Evolutionary conservation across 2,888 invertebrate species (phyloP).

Genomic region (Agrotis clavis): DNA sequence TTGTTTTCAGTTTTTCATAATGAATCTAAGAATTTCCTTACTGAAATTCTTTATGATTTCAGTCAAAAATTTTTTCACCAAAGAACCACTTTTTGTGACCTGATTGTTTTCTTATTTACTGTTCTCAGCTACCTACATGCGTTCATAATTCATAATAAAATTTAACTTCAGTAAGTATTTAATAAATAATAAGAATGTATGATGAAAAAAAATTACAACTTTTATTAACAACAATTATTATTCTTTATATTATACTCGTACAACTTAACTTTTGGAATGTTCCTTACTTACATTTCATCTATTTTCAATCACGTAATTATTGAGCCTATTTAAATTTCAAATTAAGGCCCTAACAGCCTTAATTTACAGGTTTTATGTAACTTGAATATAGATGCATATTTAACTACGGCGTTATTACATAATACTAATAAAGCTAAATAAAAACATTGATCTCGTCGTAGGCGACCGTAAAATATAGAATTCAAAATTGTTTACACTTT

Average conservation of each 20-base stretch:
- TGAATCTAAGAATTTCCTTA: no score
- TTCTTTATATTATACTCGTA: no score
- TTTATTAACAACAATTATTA: no score
- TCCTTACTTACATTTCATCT: constrained; percentile 1
- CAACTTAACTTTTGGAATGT: neutral
- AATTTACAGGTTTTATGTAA: constrained; percentile 44
- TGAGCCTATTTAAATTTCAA: constrained; percentile 26
- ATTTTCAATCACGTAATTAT: constrained; percentile 17
- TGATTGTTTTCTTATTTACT: neutral
- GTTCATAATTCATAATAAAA: no score
- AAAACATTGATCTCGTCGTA: constrained; percentile 36
- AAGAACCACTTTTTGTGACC: no score
- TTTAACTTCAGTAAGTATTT: no score
- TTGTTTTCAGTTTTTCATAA: no score
- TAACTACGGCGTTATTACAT: constrained; percentile 42
- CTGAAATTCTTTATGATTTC: no score
- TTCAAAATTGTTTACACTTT: constrained; percentile 43
- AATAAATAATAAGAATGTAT: no score
- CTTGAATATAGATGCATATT: constrained; percentile 43
- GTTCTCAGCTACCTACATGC: no score
- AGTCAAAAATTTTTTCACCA: no score
- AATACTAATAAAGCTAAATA: constrained; percentile 38
- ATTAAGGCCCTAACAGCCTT: constrained; percentile 12
- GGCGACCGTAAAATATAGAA: constrained; percentile 55
- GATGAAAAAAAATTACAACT: no score